Evolutionary conservation across 2,113 vertebrate species (phyloP), one percentile per base, ranked within the genome.

Genomic region (Clupea harengus): DNA sequence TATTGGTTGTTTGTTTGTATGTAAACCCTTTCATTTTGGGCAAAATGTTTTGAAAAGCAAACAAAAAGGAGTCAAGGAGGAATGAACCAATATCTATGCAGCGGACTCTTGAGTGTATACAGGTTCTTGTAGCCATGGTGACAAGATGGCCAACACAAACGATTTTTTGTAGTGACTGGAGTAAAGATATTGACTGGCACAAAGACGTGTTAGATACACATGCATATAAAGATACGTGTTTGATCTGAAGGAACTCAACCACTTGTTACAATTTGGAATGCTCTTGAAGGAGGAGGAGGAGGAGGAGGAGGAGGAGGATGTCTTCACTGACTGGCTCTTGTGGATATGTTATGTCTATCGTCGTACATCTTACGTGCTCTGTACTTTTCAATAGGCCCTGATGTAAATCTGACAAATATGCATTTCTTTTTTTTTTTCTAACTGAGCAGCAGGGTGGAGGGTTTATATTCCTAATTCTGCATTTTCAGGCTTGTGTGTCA

Each of bases 71-170:
- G 72, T 5, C 28, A 39, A 39, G 72, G 72, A 78, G 11, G 72
- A 78, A 78, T 39, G 32, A 49, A 57, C 50, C 57, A 67, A 45
- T 82, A 82, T 85, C 83, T 83, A 87, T 89, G 86, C 86, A 83
- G 72, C 28, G 72, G 72, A 78, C 72, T 39, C 28, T 78, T 78
- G 72, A 78, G 72, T 78, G 72, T 78, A 78, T 39, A 78, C 72
- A 78, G 72, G 72, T 32, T 78, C 72, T 39, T 78, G 72, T 78
- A 39, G 72, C 72, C 72, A 78, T 44, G 72, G 72, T 39, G 32
- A 78, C 2, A 32, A 78, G 72, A 78, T 78, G 72, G 72, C 72
- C 28, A 4, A 78, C 72, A 10, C 39, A 13, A 2, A 78, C 72
- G 3, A 15, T 39, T 32, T 78, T 78, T 78, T 44, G 15, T 78